phyloP scores from a whole-genome alignment of 1,140 invertebrate genomes.

The Pararge aegeria region DNA sequence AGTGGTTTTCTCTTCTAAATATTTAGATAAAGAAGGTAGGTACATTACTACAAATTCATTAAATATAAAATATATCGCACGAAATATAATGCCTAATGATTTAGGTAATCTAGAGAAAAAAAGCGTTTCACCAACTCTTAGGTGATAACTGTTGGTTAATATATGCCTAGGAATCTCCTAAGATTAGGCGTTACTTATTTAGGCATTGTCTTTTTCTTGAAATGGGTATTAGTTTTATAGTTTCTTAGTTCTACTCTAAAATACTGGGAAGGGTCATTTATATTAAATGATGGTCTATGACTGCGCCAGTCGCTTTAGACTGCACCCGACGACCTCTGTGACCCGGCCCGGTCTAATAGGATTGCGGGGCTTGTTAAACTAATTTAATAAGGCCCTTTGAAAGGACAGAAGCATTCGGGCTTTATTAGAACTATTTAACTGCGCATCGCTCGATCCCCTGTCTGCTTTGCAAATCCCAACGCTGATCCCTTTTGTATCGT shows the following conservation, averaged over 20 bases:
- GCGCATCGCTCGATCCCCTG: not conserved
- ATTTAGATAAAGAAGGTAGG: no score
- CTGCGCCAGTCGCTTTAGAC: not conserved
- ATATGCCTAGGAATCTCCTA: no score
- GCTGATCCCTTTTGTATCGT: not conserved
- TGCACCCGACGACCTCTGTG: slow-evolving; percentile 3
- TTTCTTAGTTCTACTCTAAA: not conserved
- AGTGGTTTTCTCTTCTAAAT: no score
- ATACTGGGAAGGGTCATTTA: not conserved
- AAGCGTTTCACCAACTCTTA: no score
- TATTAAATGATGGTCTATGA: not conserved
- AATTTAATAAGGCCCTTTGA: slow-evolving; percentile 16
- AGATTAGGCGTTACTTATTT: no score
- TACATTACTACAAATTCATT: no score
- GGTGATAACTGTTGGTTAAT: no score
- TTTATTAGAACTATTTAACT: slow-evolving; percentile 1
- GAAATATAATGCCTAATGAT: no score
- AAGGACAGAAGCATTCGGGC: slow-evolving; percentile 3
- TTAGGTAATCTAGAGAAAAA: no score
- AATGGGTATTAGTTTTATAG: no score
- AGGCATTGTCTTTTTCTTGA: no score
- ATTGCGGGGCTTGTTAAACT: slow-evolving; percentile 18
- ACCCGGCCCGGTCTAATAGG: slow-evolving; percentile 15
- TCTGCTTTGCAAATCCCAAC: not conserved
- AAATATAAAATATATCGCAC: no score